Conservation (phyloP, 1,140 invertebrate genomes). For the Hetaerina americana region DNA sequence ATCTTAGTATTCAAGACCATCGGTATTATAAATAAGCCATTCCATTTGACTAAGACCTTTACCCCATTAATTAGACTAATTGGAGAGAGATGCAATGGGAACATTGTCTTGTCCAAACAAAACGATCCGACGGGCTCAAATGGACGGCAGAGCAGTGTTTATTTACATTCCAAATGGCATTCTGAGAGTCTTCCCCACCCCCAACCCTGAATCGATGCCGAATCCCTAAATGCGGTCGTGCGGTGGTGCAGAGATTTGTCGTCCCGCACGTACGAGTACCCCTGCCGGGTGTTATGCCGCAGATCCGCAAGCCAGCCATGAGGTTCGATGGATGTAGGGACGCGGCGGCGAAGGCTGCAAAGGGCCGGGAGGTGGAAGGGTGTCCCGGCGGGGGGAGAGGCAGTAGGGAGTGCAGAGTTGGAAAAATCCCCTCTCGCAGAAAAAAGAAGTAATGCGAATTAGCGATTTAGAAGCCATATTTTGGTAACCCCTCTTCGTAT, state of each 20-base stretch:
- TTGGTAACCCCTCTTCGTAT: background rate
- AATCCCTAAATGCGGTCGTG: background rate
- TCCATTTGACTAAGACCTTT: no score
- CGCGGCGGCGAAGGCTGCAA: background rate
- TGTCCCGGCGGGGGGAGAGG: background rate
- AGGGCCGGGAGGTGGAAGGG: background rate
- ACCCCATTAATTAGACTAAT: no score
- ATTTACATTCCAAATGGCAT: background rate
- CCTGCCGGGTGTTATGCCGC: background rate
- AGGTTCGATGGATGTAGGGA: no score
- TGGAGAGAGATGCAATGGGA: no score
- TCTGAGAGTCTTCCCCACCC: background rate
- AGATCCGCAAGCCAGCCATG: background rate
- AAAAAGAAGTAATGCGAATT: background rate
- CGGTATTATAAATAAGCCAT: no score
- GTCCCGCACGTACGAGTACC: background rate
- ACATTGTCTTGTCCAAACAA: no score
- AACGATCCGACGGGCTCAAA: no score
- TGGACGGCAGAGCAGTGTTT: background rate
- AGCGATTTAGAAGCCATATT: background rate
- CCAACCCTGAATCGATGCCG: background rate
- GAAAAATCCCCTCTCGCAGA: background rate
- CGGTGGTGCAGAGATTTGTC: background rate
- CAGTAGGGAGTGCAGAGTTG: background rate
- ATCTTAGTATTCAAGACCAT: no score